Evolutionary conservation across 2,113 vertebrate species (phyloP).

Genomic region (Corythornis madagascariensis): DNA sequence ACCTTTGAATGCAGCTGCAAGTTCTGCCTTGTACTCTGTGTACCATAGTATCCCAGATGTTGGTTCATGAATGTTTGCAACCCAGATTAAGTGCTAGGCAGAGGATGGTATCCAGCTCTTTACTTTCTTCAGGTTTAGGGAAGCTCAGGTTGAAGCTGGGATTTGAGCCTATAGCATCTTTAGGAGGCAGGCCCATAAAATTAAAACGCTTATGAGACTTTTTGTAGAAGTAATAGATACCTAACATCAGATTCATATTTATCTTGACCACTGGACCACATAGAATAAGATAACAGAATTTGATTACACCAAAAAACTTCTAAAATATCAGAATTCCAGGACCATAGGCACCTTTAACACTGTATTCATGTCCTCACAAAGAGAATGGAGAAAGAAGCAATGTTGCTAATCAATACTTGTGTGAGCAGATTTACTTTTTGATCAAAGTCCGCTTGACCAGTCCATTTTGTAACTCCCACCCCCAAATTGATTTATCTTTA

Average conservation of each 20-base stretch:
- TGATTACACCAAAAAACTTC: not conserved
- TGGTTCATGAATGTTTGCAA: not conserved
- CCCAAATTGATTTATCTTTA: constrained; percentile 32
- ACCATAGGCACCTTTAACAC: not conserved
- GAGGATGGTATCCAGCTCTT: not conserved
- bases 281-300: not conserved
- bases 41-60: not conserved
- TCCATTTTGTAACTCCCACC: constrained; percentile 19
- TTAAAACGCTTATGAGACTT: not conserved
- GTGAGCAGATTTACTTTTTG: constrained; percentile 57
- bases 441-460: constrained; percentile 57
- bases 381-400: not conserved
- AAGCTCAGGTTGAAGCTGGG: not conserved
- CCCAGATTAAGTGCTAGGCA: not conserved
- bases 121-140: not conserved
- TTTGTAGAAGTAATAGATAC: not conserved
- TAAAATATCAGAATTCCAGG: not conserved
- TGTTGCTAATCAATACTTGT: constrained; percentile 34
- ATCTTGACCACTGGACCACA: fast-evolving
- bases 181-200: not conserved
- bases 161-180: not conserved
- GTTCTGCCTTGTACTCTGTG: not conserved
- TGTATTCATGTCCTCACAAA: not conserved
- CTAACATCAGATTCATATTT: not conserved
- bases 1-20: not conserved